Evolutionary conservation across 2,888 invertebrate species (phyloP).

Genomic region (Cataglyphis cursor): DNA sequence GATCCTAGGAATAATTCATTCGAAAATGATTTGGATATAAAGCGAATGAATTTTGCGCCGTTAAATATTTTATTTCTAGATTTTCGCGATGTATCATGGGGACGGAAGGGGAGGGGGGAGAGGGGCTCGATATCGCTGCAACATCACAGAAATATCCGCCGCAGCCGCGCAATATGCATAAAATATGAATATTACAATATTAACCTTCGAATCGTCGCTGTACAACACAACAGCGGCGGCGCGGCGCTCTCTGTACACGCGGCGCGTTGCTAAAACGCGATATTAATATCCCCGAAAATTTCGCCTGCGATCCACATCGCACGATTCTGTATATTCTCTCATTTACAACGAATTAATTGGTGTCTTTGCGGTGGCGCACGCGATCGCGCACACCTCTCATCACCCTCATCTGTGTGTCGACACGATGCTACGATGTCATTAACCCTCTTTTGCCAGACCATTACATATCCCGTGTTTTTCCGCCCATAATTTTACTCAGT

Average conservation of each 20-base stretch:
- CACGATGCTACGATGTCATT: conserved; percentile 44
- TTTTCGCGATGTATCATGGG: conserved; percentile 49
- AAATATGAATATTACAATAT: conserved; percentile 59
- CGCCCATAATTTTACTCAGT: conserved; percentile 21
- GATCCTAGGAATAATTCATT: conserved; percentile 48
- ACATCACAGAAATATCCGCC: conserved; percentile 56
- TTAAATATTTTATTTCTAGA: conserved; percentile 58
- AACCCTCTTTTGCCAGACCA: conserved; percentile 40
- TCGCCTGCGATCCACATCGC: neutral
- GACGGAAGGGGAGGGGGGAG: too few species aligned
- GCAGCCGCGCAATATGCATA: conserved; percentile 55
- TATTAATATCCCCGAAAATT: conserved; percentile 59
- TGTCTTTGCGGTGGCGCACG: conserved; percentile 51
- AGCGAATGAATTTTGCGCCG: conserved; percentile 55
- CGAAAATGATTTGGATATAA: conserved; percentile 57
- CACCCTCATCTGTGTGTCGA: neutral
- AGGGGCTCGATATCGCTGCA: conserved; percentile 19
- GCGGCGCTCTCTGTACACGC: conserved; percentile 37
- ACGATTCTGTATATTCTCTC: conserved; percentile 37
- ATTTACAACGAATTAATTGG: conserved; percentile 53
- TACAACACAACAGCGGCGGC: conserved; percentile 29
- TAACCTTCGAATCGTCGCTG: conserved; percentile 57
- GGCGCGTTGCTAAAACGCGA: conserved; percentile 39
- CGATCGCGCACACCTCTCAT: conserved; percentile 39
- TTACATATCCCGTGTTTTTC: conserved; percentile 40